These are phyloP conservation scores for Drosophila auraria DNA, from an alignment of 1,140 invertebrate genomes.

Conservation along the genomic window DNA sequence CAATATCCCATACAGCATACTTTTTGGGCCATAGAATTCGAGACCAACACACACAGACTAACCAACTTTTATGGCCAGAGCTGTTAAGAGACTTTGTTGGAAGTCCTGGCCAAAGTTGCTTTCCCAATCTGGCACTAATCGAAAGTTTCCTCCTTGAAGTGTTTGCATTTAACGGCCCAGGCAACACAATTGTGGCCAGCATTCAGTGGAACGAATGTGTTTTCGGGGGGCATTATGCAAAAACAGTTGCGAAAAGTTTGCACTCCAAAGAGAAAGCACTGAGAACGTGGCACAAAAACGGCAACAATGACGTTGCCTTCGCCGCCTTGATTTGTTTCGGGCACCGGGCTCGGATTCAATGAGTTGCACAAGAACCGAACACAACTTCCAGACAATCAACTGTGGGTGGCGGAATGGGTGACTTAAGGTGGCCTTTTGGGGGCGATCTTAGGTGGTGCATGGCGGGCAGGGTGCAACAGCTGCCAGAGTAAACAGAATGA, in stretches of 20 bases:
- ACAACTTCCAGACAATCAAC: slow-evolving; percentile 51
- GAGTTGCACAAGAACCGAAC: slow-evolving; percentile 44
- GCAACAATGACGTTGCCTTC: slow-evolving; percentile 35
- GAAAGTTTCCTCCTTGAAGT: slow-evolving; percentile 56
- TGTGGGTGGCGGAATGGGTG: not conserved
- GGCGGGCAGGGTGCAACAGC: slow-evolving; percentile 60
- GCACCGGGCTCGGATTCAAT: slow-evolving; percentile 36
- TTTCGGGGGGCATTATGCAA: slow-evolving; percentile 42
- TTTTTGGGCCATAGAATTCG: slow-evolving; percentile 12
- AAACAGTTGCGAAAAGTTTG: slow-evolving; percentile 51
- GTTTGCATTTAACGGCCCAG: slow-evolving; percentile 53
- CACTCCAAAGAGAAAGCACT: slow-evolving; percentile 13
- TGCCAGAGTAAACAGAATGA: slow-evolving; percentile 77
- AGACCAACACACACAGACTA: not conserved
- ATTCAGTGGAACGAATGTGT: not conserved
- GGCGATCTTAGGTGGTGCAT: slow-evolving; percentile 8
- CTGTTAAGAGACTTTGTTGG: slow-evolving; percentile 47
- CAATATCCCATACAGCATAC: slow-evolving; percentile 9
- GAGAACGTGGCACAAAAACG: slow-evolving; percentile 45
- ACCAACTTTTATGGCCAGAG: slow-evolving; percentile 30
- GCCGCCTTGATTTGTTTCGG: slow-evolving; percentile 63
- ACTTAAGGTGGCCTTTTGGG: not conserved
- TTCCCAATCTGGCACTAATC: slow-evolving; percentile 46
- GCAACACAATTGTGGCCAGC: slow-evolving; percentile 30
- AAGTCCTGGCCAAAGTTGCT: slow-evolving; percentile 39